phyloP scores from a whole-genome alignment of 2,888 invertebrate genomes.

The Eilema caniola region DNA sequence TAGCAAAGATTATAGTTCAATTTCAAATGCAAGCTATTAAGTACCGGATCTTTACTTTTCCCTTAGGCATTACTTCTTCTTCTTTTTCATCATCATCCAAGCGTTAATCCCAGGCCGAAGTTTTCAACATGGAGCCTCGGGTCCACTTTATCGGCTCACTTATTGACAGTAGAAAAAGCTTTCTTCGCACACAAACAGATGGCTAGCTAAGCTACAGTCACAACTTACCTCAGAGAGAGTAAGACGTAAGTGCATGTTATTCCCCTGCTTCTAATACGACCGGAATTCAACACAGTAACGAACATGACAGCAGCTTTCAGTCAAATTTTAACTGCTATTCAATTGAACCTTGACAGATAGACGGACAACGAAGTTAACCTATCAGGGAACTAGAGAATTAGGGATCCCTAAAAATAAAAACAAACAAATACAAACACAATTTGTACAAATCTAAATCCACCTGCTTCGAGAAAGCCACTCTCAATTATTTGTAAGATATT shows the following conservation, averaged over 20 bases:
- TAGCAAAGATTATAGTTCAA: no score
- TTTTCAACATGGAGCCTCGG: no score
- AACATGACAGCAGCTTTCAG: not conserved
- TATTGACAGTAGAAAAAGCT: not conserved
- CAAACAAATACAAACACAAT: not conserved
- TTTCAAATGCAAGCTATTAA: no score
- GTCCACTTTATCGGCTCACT: no score
- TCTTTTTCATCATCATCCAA: no score
- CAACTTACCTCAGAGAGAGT: not conserved
- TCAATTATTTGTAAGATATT: slow-evolving; percentile 31
- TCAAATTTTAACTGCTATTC: not conserved
- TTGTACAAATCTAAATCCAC: slow-evolving; percentile 6
- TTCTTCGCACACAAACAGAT: no score
- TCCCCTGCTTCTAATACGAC: not conserved
- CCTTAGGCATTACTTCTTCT: no score
- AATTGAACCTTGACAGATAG: not conserved
- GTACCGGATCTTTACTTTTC: not conserved
- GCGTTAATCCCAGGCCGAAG: no score
- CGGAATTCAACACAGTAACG: no score
- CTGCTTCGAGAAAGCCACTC: slow-evolving; percentile 12
- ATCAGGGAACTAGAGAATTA: not conserved
- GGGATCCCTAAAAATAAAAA: not conserved
- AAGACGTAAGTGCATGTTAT: not conserved
- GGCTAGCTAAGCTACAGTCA: no score
- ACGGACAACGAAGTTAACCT: not conserved